These are phyloP conservation scores for Eupithecia subumbrata DNA, from an alignment of 2,888 invertebrate species.

Conservation along the genomic window DNA sequence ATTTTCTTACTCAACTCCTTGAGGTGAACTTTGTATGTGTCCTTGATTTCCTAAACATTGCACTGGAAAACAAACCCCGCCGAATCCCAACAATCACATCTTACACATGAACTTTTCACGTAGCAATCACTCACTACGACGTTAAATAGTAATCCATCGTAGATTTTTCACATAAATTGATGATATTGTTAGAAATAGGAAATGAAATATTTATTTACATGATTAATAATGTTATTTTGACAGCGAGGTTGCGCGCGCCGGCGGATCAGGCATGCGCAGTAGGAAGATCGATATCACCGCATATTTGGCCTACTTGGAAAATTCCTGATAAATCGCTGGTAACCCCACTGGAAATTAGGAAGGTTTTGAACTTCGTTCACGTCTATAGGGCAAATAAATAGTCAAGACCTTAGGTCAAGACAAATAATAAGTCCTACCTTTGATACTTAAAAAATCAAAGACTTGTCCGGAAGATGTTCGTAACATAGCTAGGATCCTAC, in stretches of 20 bases:
- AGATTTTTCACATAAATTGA: background rate
- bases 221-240: slow-evolving; percentile 56
- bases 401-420: background rate
- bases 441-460: background rate
- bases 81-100: background rate
- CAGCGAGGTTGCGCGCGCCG: slow-evolving; percentile 66
- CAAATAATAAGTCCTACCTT: background rate
- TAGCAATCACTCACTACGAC: background rate
- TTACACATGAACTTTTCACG: background rate
- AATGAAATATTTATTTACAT: slow-evolving; percentile 41
- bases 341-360: background rate
- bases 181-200: background rate
- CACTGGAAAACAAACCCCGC: background rate
- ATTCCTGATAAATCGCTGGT: background rate
- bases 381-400: background rate
- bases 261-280: slow-evolving; percentile 48
- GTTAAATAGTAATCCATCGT: background rate
- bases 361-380: background rate
- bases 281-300: slow-evolving; percentile 65
- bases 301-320: slow-evolving; percentile 19
- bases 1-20: background rate
- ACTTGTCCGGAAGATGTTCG: too few relatives aligned
- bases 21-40: background rate
- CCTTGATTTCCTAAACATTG: background rate
- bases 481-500: background rate